These are phyloP conservation scores for Megaustenia siamemsis DNA, from an alignment of 2,888 invertebrate genomes.

Conservation along the genomic window DNA sequence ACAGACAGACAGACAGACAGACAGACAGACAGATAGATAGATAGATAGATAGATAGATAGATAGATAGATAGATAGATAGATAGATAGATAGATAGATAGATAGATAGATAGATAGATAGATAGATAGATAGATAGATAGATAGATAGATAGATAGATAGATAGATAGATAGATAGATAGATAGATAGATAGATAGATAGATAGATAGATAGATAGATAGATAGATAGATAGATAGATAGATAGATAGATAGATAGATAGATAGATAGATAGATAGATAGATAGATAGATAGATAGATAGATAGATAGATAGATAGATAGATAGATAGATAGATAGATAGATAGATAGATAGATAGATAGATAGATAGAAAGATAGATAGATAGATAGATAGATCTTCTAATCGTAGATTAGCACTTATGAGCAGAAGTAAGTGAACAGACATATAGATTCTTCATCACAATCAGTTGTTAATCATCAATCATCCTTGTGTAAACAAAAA, in stretches of 20 bases:
- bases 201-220: not conserved
- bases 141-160: not conserved
- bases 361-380: not conserved
- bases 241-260: not conserved
- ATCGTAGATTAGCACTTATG: no score
- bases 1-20: constrained; percentile 4
- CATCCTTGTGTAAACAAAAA: no score
- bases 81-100: constrained; percentile 9
- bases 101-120: constrained; percentile 9
- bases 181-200: not conserved
- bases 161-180: not conserved
- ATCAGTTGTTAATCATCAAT: no score
- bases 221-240: not conserved
- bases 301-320: not conserved
- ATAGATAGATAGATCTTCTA: no score
- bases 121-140: constrained; percentile 9
- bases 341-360: not conserved
- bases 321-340: not conserved
- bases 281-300: not conserved
- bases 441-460: no score
- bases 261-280: not conserved
- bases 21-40: not conserved
- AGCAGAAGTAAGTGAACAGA: no score
- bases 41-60: not conserved
- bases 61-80: not conserved